Conservation (phyloP, 23 tunicate species). For the Halocynthia roretzi region DNA sequence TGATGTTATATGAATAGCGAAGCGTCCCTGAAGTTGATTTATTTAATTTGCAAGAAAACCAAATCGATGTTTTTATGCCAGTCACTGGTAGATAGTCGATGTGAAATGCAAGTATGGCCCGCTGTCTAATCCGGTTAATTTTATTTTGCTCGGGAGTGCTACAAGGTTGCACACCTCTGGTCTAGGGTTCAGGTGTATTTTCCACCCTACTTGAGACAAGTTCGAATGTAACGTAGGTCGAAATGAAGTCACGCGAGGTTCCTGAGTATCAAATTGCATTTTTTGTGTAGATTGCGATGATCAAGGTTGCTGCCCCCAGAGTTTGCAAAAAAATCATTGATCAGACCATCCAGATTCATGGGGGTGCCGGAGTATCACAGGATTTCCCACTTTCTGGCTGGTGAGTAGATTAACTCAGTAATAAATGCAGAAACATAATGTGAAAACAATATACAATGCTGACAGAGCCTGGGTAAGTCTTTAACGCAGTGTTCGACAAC, state of each 20-base stretch:
- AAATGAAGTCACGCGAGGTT: too few species aligned
- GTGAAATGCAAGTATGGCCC: background rate
- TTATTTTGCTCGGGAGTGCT: background rate
- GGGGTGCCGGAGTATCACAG: constrained; percentile 83
- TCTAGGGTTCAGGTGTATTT: background rate
- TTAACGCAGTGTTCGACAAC: background rate
- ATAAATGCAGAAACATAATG: too few species aligned
- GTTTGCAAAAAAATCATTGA: constrained; percentile 76
- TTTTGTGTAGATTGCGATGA: constrained; percentile 89
- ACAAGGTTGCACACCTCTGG: background rate
- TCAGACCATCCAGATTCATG: constrained; percentile 83
- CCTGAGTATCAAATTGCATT: too few species aligned
- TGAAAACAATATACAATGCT: too few species aligned
- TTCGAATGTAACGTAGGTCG: too few species aligned
- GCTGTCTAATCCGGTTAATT: background rate
- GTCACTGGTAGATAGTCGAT: background rate
- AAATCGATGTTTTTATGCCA: background rate
- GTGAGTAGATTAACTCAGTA: constrained; percentile 15
- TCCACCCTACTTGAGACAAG: background rate
- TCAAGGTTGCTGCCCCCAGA: constrained; percentile 84
- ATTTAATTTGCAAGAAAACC: background rate
- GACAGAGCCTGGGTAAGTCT: too few species aligned
- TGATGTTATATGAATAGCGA: background rate
- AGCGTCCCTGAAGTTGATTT: background rate
- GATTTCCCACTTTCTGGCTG: constrained; percentile 89